Percentiles rank a stretch among this genome's conserved stretches.
These are phyloP conservation scores for Kryphioiulus occultus DNA, from an alignment of 2,888 invertebrate genomes.

Conservation along the genomic window DNA sequence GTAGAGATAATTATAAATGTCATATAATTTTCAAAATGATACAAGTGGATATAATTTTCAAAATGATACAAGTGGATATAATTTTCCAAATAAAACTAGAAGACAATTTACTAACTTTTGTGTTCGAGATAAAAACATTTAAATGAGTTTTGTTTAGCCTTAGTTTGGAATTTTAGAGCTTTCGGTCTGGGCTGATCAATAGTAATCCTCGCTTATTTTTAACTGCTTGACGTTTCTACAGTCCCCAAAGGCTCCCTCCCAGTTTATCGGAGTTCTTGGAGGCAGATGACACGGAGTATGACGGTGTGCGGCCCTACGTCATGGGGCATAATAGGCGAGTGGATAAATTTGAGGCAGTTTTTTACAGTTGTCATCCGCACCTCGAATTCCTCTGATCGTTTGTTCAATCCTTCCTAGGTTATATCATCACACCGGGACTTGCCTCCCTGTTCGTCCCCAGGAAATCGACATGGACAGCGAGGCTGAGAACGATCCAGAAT, in stretches of 20 bases:
- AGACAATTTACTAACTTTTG: no score
- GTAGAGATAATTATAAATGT: no score
- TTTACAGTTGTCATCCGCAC: background rate
- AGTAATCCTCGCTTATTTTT: background rate
- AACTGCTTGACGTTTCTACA: slow-evolving; percentile 53
- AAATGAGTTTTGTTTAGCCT: no score
- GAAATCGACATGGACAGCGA: slow-evolving; percentile 94
- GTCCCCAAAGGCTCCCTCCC: slow-evolving; percentile 70
- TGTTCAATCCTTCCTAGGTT: slow-evolving; percentile 67
- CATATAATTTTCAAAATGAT: no score
- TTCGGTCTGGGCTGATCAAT: no score
- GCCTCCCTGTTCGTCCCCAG: slow-evolving; percentile 91
- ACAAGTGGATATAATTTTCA: no score
- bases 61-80: no score
- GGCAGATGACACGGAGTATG: slow-evolving; percentile 77
- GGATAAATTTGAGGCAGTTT: background rate
- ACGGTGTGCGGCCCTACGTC: slow-evolving; percentile 85
- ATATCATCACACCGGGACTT: slow-evolving; percentile 94
- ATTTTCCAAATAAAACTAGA: no score
- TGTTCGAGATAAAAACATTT: no score
- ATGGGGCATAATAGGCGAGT: slow-evolving; percentile 83
- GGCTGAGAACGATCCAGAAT: slow-evolving; percentile 92
- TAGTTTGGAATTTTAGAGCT: no score
- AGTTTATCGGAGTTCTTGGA: slow-evolving; percentile 89
- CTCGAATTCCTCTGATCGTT: no score